A percentile compares a stretch with the other conserved stretches of the same genome.
phyloP scores from a whole-genome alignment of 2,113 vertebrate genomes.

The Copsychus sechellarum region DNA sequence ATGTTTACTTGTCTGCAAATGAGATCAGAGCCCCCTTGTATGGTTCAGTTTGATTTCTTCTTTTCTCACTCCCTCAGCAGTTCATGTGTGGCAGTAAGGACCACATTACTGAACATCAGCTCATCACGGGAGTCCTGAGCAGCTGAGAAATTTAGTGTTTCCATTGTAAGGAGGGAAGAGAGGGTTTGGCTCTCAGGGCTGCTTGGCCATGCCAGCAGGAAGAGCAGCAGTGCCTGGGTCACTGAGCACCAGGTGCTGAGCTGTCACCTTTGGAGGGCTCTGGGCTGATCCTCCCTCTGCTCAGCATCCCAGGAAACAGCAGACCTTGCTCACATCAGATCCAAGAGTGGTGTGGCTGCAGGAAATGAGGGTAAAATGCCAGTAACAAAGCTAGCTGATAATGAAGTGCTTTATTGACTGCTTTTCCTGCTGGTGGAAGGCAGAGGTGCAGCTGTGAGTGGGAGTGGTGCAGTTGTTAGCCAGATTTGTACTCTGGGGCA shows the following conservation, averaged over 20 bases:
- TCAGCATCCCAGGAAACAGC: not conserved
- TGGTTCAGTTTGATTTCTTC: not conserved
- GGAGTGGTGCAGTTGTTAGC: not conserved
- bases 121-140: not conserved
- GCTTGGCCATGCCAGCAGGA: not conserved
- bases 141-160: not conserved
- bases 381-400: not conserved
- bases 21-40: not conserved
- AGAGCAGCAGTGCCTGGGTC: not conserved
- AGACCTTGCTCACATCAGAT: not conserved
- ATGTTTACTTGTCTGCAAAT: slow-evolving; percentile 8
- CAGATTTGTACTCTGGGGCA: not conserved
- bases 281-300: not conserved
- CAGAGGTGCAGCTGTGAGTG: not conserved
- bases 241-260: not conserved
- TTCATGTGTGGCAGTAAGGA: too few relatives aligned
- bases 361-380: not conserved
- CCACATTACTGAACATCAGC: not conserved
- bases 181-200: not conserved
- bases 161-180: not conserved
- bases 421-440: not conserved
- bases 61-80: not conserved
- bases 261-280: not conserved
- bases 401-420: not conserved
- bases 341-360: not conserved